Evolutionary conservation across 2,113 vertebrate species (phyloP).

Genomic region (Cinclus cinclus): DNA sequence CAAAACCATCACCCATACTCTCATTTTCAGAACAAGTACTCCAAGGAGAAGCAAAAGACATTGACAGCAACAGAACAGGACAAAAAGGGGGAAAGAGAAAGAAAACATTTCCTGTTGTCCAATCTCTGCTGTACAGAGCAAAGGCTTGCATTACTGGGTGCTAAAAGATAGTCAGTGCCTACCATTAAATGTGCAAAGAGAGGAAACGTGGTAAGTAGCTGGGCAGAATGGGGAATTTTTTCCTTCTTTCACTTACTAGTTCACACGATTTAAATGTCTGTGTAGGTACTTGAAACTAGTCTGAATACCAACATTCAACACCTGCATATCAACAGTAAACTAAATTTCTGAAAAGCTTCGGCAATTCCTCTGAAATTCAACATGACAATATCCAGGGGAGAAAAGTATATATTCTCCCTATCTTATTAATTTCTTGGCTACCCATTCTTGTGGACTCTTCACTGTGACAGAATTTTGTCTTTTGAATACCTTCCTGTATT

Average conservation of each 20-base stretch:
- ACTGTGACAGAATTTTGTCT: neutral
- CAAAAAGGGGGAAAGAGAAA: neutral
- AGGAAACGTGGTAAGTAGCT: neutral
- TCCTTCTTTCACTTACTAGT: neutral
- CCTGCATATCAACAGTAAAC: neutral
- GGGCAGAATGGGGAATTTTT: neutral
- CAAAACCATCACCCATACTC: neutral
- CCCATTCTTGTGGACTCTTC: accelerated
- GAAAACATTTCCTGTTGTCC: neutral
- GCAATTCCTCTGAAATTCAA: neutral
- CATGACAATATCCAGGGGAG: neutral
- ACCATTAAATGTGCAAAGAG: neutral
- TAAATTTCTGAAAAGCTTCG: neutral
- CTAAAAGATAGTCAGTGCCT: neutral
- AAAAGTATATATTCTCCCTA: neutral
- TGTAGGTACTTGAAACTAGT: neutral
- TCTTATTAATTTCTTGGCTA: neutral
- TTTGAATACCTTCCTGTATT: neutral
- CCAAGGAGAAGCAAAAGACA: neutral
- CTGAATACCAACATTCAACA: neutral
- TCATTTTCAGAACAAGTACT: neutral
- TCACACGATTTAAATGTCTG: neutral
- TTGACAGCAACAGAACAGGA: neutral
- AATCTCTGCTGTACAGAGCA: accelerated
- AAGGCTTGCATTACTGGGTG: neutral